phyloP scores from a whole-genome alignment of 2,888 invertebrate genomes.

The Hesperia comma region DNA sequence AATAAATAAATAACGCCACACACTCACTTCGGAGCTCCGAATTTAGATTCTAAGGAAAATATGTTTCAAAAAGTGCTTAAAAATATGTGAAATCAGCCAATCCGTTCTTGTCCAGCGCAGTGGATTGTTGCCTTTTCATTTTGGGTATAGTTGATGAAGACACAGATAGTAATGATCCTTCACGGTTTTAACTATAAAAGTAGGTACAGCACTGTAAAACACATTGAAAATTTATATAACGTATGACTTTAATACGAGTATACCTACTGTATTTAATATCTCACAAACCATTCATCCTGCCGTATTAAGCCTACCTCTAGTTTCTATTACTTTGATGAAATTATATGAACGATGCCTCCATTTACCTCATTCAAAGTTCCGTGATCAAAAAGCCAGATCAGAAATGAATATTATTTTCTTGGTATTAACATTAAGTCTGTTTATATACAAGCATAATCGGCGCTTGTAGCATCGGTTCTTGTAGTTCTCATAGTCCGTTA shows the following conservation, averaged over 20 bases:
- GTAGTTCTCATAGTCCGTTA: conserved; percentile 2
- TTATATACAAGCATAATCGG: conserved; percentile 8
- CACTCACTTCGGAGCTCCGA: too few relatives aligned
- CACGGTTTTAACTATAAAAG: too few relatives aligned
- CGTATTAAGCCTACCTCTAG: background rate
- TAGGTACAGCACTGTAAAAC: too few relatives aligned
- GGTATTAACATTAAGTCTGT: conserved; percentile 10
- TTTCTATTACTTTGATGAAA: conserved; percentile 18
- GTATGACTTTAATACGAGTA: background rate
- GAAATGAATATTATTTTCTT: conserved; percentile 31
- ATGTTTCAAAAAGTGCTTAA: too few relatives aligned
- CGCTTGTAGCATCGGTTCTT: background rate
- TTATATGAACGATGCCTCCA: conserved; percentile 27
- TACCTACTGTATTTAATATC: background rate
- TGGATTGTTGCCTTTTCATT: too few relatives aligned
- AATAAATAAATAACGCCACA: too few relatives aligned
- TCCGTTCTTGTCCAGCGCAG: too few relatives aligned
- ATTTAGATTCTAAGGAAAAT: too few relatives aligned
- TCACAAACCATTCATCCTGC: background rate
- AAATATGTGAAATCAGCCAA: too few relatives aligned
- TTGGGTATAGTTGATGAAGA: too few relatives aligned
- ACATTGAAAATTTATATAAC: too few relatives aligned
- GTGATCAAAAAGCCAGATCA: conserved; percentile 33
- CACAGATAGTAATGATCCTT: too few relatives aligned
- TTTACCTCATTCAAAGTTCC: conserved; percentile 32